A percentile compares a stretch with the other conserved stretches of the same genome.
These are phyloP conservation scores for Bombycilla garrulus DNA, from an alignment of 2,113 vertebrate genomes.

Conservation along the genomic window DNA sequence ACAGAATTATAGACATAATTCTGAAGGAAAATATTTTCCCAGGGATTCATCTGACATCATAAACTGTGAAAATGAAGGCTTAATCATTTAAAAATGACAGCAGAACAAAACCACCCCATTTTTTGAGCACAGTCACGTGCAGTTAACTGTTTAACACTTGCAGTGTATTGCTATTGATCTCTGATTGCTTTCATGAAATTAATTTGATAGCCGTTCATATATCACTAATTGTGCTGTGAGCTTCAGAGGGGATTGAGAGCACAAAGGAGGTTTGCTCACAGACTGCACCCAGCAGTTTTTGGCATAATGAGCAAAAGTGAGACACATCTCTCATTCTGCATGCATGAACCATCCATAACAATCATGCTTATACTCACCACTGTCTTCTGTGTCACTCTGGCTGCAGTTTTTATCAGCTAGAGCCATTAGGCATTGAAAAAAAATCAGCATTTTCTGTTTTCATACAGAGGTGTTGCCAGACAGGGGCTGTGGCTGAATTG, in stretches of 20 bases:
- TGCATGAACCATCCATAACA: background rate
- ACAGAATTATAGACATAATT: slow-evolving; percentile 27
- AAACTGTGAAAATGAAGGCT: slow-evolving; percentile 17
- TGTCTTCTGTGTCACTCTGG: background rate
- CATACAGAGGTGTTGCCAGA: background rate
- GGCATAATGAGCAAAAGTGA: background rate
- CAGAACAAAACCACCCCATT: background rate
- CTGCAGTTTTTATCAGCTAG: background rate
- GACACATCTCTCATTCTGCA: background rate
- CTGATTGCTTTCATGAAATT: background rate
- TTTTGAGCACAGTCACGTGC: background rate
- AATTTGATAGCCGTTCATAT: background rate
- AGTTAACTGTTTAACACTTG: background rate
- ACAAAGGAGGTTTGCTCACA: rapidly evolving
- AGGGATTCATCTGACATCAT: slow-evolving; percentile 25
- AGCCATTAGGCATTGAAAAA: background rate
- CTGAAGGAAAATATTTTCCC: background rate
- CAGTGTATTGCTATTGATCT: background rate
- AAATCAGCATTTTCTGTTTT: background rate
- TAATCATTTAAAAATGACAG: slow-evolving; percentile 27
- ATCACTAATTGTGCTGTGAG: background rate
- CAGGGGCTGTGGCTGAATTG: background rate
- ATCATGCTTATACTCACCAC: background rate
- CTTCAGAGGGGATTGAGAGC: background rate
- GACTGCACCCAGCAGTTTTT: background rate